Conservation (phyloP, 2,797 vertebrate species). For the Thaleichthys pacificus region DNA sequence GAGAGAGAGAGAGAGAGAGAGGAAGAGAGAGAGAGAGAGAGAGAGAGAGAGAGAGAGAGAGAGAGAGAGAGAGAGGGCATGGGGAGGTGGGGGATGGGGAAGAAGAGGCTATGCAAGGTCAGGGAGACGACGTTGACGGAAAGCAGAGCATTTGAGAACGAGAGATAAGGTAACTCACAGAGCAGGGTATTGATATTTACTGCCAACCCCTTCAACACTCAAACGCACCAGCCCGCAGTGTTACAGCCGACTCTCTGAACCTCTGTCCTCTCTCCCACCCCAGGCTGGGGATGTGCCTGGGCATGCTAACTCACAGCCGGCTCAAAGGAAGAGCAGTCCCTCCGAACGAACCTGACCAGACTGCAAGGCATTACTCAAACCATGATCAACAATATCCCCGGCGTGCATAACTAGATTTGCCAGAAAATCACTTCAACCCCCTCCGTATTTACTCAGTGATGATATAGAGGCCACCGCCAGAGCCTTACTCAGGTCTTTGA, state of each 20-base stretch:
- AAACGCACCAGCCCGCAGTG: constrained; percentile 22
- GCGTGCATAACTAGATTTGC: constrained; percentile 34
- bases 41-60: too few species aligned
- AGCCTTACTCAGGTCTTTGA: constrained; percentile 27
- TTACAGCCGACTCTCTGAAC: constrained; percentile 39
- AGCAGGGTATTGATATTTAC: not conserved
- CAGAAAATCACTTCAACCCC: constrained; percentile 25
- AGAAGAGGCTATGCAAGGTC: constrained; percentile 1
- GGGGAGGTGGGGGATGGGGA: not conserved
- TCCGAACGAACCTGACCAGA: not conserved
- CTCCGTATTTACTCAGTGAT: constrained; percentile 26
- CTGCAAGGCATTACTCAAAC: constrained; percentile 25
- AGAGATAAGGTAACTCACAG: constrained; percentile 51
- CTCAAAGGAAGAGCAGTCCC: not conserved
- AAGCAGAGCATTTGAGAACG: constrained; percentile 17
- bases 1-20: constrained; percentile 1
- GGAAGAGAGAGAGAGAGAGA: not conserved
- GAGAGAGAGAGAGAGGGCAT: too few species aligned
- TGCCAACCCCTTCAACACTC: constrained; percentile 26
- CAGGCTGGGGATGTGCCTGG: constrained; percentile 32
- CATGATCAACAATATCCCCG: constrained; percentile 14
- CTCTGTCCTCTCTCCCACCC: constrained; percentile 35
- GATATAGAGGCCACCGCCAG: constrained; percentile 27
- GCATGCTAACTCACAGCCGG: constrained; percentile 34
- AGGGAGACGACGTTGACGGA: constrained; percentile 15